A percentile compares a stretch with the other conserved stretches of the same genome.
These are phyloP conservation scores for Pungitius pungitius DNA, from an alignment of 2,113 vertebrate genomes.

Conservation along the genomic window DNA sequence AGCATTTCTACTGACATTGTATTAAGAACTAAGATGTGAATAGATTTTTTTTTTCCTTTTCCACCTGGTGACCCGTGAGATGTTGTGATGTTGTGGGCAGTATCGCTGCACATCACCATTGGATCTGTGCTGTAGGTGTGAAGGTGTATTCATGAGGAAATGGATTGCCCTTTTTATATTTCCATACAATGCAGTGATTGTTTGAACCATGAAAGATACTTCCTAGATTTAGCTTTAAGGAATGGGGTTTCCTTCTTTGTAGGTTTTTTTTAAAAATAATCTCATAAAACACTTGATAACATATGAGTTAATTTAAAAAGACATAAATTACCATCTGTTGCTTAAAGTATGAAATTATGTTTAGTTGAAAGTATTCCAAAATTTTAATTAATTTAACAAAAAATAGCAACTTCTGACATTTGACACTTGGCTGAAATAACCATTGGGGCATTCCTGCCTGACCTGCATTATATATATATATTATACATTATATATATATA, in stretches of 20 bases:
- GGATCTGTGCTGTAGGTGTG: constrained; percentile 20
- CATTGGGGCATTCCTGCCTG: background rate
- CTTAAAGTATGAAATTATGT: no score
- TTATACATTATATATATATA: background rate
- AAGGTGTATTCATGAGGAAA: constrained; percentile 55
- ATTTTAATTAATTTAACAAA: background rate
- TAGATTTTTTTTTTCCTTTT: background rate
- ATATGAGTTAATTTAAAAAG: background rate
- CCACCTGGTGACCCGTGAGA: constrained; percentile 12
- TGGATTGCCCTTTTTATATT: constrained; percentile 47
- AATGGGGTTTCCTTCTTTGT: background rate
- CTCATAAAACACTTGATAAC: background rate
- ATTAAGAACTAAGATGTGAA: background rate
- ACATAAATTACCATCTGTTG: no score
- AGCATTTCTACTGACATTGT: background rate
- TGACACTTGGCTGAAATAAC: background rate
- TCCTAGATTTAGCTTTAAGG: constrained; percentile 15
- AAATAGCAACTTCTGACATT: background rate
- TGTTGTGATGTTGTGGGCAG: constrained; percentile 33
- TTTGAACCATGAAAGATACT: constrained; percentile 27
- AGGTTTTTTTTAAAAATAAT: background rate
- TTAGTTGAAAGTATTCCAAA: no score
- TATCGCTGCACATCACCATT: constrained; percentile 9
- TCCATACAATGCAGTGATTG: constrained; percentile 8
- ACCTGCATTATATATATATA: background rate